These are phyloP conservation scores for Protodeltote pygarga DNA, from an alignment of 2,888 invertebrate genomes.

Conservation along the genomic window DNA sequence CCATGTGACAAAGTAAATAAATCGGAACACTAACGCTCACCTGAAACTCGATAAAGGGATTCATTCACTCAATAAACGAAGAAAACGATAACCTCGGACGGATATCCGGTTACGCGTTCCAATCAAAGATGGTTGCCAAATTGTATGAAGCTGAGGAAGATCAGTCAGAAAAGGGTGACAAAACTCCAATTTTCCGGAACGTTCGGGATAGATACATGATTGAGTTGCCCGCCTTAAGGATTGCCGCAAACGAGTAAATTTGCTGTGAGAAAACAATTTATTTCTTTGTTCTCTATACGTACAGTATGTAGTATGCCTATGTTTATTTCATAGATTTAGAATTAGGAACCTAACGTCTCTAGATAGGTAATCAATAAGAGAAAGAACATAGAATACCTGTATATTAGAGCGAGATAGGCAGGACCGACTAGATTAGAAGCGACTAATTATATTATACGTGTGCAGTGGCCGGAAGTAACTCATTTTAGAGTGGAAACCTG, in stretches of 20 bases:
- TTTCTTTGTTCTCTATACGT: too few species aligned
- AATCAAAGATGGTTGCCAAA: constrained; percentile 79
- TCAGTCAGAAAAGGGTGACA: constrained; percentile 76
- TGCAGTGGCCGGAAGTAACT: too few species aligned
- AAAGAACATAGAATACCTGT: too few species aligned
- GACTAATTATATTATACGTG: too few species aligned
- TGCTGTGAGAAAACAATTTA: constrained; percentile 15
- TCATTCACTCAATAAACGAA: constrained; percentile 66
- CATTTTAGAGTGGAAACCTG: too few species aligned
- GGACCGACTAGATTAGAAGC: too few species aligned
- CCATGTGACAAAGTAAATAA: constrained; percentile 52
- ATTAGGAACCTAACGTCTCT: too few species aligned
- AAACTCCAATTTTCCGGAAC: constrained; percentile 76
- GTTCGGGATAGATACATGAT: constrained; percentile 64
- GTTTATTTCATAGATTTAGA: too few species aligned
- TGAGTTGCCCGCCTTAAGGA: constrained; percentile 63
- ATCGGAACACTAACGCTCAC: constrained; percentile 63
- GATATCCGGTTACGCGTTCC: constrained; percentile 77
- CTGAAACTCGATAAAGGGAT: constrained; percentile 67
- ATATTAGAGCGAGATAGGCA: too few species aligned
- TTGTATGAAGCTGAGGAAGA: constrained; percentile 74
- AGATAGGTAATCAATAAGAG: too few species aligned
- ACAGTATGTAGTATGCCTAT: too few species aligned
- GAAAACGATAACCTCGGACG: constrained; percentile 68
- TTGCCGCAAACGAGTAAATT: constrained; percentile 37